Percentiles rank a stretch among this genome's conserved stretches.
These are phyloP conservation scores for Ashinkailepas kermadecensis DNA, from an alignment of 2,888 invertebrate species.

Conservation along the genomic window DNA sequence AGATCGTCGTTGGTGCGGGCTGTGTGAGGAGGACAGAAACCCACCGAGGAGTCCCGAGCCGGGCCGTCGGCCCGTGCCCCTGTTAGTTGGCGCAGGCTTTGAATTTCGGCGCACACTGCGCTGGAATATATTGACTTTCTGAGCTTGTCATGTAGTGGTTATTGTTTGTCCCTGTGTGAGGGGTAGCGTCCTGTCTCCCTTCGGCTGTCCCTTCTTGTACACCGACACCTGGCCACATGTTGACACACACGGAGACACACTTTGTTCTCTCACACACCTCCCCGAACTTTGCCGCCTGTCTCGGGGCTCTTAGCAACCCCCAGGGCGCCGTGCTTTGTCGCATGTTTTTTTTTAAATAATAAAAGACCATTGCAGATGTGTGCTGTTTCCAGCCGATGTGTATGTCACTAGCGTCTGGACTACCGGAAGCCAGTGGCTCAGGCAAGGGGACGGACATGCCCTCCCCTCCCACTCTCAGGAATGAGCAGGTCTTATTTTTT, in stretches of 20 bases:
- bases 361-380: not conserved
- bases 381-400: no score
- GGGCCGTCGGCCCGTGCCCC: not conserved
- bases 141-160: constrained; percentile 11
- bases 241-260: constrained; percentile 8
- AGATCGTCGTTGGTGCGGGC: not conserved
- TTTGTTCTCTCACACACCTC: not conserved
- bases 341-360: constrained; percentile 11
- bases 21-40: no score
- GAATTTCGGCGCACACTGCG: not conserved
- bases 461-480: no score
- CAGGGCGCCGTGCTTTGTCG: constrained; percentile 3
- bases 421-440: no score
- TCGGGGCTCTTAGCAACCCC: not conserved
- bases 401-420: no score
- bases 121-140: not conserved
- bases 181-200: not conserved
- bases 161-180: not conserved
- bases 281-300: not conserved
- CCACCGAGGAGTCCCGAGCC: no score
- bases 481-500: no score
- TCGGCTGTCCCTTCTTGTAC: not conserved
- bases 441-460: no score
- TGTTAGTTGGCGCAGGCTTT: not conserved
- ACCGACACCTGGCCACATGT: not conserved